Conservation (phyloP, 2,113 vertebrate genomes). For the Clarias gariepinus region DNA sequence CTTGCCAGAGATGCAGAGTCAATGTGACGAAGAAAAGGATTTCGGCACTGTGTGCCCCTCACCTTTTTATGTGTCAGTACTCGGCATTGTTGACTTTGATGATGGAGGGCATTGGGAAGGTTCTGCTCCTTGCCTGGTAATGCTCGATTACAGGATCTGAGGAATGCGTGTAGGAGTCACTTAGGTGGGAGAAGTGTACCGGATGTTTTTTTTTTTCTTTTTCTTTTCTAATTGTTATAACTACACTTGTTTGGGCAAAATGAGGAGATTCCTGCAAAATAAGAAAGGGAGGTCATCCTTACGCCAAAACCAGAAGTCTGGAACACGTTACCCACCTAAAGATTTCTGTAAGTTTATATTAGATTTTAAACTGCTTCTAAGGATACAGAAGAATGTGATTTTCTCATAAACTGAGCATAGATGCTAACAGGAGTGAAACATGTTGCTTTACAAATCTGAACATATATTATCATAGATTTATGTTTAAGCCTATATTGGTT, state of each 20-base stretch:
- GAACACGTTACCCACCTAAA: slow-evolving; percentile 66
- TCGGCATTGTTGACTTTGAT: slow-evolving; percentile 45
- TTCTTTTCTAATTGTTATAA: slow-evolving; percentile 51
- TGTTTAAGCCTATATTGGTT: slow-evolving; percentile 7
- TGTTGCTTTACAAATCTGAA: neutral
- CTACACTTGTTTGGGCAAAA: slow-evolving; percentile 57
- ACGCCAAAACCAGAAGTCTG: slow-evolving; percentile 63
- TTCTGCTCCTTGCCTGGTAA: slow-evolving; percentile 44
- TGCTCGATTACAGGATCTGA: slow-evolving; percentile 30
- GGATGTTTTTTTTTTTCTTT: slow-evolving; percentile 51
- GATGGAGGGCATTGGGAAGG: slow-evolving; percentile 49
- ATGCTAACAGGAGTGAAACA: neutral
- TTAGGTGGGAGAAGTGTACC: slow-evolving; percentile 25
- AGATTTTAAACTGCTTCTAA: neutral
- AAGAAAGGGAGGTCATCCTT: slow-evolving; percentile 65
- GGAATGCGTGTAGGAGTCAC: slow-evolving; percentile 10
- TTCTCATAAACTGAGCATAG: neutral
- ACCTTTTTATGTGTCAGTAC: slow-evolving; percentile 56
- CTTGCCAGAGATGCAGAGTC: slow-evolving; percentile 69
- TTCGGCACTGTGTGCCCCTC: slow-evolving; percentile 62
- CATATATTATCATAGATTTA: neutral
- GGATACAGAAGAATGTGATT: neutral
- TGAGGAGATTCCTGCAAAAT: slow-evolving; percentile 67
- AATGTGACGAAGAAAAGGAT: slow-evolving; percentile 59
- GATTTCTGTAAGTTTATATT: slow-evolving; percentile 80